Evolutionary conservation across 1,140 invertebrate species (phyloP).

Genomic region (Campoletis sonorensis): DNA sequence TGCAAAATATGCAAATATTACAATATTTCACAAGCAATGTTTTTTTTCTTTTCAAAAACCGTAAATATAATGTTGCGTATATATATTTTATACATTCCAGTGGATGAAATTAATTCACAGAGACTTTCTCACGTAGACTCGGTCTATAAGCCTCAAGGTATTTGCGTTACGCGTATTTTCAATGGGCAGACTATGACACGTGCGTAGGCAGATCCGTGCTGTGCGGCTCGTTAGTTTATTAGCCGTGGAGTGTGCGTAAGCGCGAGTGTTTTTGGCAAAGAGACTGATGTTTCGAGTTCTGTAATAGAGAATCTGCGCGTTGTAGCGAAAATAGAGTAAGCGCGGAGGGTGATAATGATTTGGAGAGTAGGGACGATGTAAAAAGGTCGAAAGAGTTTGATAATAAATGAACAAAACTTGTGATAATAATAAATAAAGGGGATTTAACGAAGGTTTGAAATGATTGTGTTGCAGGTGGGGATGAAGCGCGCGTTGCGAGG

Average conservation of each 20-base stretch:
- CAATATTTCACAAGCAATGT: no score
- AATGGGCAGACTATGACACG: neutral
- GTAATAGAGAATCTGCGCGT: conserved; percentile 50
- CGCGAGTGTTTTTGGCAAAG: neutral
- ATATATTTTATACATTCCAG: no score
- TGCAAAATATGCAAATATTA: no score
- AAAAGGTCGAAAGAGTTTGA: neutral
- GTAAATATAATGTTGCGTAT: no score
- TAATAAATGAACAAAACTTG: no score
- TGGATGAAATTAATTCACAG: no score
- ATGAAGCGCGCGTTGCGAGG: conserved; percentile 76
- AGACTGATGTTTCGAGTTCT: conserved; percentile 37
- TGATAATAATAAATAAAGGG: no score
- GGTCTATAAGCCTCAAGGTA: neutral
- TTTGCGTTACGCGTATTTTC: conserved; percentile 2
- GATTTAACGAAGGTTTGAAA: neutral
- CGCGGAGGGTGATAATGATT: conserved; percentile 52
- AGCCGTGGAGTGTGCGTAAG: neutral
- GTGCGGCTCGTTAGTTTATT: neutral
- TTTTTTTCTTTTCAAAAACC: no score
- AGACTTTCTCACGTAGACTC: no score
- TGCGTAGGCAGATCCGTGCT: neutral
- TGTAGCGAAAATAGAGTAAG: conserved; percentile 53
- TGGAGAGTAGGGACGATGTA: conserved; percentile 34
- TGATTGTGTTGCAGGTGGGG: conserved; percentile 71